These are phyloP conservation scores for Chelon labrosus DNA, from an alignment of 2,797 vertebrate genomes.

Conservation along the genomic window DNA sequence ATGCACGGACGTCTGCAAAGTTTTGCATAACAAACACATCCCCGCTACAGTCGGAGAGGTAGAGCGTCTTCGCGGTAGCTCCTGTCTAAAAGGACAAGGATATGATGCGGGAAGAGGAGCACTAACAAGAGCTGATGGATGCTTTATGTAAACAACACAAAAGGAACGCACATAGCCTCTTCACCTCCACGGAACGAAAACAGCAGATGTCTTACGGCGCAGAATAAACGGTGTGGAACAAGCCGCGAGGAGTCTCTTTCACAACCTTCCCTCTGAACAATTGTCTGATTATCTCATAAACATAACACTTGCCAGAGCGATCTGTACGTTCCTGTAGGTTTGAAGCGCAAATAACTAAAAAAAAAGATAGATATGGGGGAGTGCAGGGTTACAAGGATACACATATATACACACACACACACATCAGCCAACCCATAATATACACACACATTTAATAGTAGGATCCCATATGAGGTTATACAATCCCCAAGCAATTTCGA, in stretches of 20 bases:
- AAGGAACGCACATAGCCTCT: slow-evolving; percentile 25
- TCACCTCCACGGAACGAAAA: slow-evolving; percentile 48
- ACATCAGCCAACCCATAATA: background rate
- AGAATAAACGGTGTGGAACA: slow-evolving; percentile 35
- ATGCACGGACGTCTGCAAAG: background rate
- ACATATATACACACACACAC: background rate
- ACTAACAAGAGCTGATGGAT: slow-evolving; percentile 51
- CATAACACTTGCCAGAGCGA: slow-evolving; percentile 6
- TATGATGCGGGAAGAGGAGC: slow-evolving; percentile 6
- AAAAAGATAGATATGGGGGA: background rate
- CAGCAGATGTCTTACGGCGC: slow-evolving; percentile 51
- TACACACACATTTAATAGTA: background rate
- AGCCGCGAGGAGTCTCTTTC: slow-evolving; percentile 14
- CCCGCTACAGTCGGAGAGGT: background rate
- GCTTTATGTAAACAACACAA: slow-evolving; percentile 57
- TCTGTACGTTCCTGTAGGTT: background rate
- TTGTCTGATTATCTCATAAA: slow-evolving; percentile 22
- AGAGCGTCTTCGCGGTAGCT: slow-evolving; percentile 1
- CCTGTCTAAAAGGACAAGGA: slow-evolving; percentile 21
- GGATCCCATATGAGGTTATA: slow-evolving; percentile 3
- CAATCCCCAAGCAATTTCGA: slow-evolving; percentile 26
- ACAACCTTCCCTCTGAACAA: slow-evolving; percentile 12
- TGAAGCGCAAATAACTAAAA: slow-evolving; percentile 9
- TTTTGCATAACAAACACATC: slow-evolving; percentile 11
- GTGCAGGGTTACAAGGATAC: background rate